Percentiles rank a stretch among this genome's conserved stretches.
These are phyloP conservation scores for Mycteria americana DNA, from an alignment of 2,797 vertebrate species.

Conservation along the genomic window DNA sequence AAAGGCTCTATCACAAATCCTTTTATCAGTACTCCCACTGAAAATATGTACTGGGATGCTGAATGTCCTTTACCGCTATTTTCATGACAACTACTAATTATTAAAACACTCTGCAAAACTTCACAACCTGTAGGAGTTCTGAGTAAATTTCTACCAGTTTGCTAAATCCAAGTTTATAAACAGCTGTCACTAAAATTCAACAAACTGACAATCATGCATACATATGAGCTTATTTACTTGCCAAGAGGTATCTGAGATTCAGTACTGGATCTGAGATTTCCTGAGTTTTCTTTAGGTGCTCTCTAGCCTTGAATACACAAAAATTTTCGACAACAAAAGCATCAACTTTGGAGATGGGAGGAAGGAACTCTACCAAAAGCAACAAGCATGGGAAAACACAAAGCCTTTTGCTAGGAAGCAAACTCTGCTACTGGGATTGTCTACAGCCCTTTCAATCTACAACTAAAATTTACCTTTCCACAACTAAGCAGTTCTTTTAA, in stretches of 20 bases:
- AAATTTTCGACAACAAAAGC: neutral
- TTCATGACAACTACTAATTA: neutral
- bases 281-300: neutral
- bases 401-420: neutral
- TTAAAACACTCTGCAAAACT: neutral
- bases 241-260: neutral
- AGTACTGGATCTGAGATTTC: neutral
- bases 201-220: neutral
- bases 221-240: neutral
- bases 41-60: neutral
- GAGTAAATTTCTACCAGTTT: neutral
- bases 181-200: neutral
- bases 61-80: neutral
- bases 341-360: neutral
- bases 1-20: neutral
- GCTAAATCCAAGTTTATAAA: neutral
- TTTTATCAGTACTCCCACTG: neutral
- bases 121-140: neutral
- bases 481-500: neutral
- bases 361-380: slow-evolving; percentile 21
- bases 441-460: neutral
- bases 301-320: neutral
- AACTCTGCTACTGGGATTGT: neutral
- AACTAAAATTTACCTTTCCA: neutral
- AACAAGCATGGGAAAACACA: neutral